Evolutionary conservation across 2,113 vertebrate genomes (phyloP).

Genomic region (Siniperca chuatsi): DNA sequence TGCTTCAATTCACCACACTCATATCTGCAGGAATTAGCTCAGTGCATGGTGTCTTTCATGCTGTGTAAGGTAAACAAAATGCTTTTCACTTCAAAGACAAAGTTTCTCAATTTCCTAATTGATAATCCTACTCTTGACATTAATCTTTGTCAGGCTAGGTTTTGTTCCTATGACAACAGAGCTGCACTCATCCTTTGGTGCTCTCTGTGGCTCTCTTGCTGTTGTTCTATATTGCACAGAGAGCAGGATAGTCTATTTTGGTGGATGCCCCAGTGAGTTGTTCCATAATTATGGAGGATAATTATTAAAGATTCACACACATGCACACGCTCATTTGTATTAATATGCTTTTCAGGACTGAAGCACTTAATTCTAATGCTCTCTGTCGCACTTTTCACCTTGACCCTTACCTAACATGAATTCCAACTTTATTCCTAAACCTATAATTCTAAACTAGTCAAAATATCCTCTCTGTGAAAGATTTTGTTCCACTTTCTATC

Average conservation of each 20-base stretch:
- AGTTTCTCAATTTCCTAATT: slow-evolving; percentile 69
- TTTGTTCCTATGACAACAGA: slow-evolving; percentile 73
- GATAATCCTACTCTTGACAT: slow-evolving; percentile 65
- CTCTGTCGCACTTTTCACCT: neutral
- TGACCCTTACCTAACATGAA: slow-evolving; percentile 21
- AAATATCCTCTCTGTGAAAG: slow-evolving; percentile 2
- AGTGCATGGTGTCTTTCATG: slow-evolving; percentile 35
- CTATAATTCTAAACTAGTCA: neutral
- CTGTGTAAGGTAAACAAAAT: slow-evolving; percentile 63
- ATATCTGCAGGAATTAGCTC: slow-evolving; percentile 41
- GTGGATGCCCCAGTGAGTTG: slow-evolving; percentile 35
- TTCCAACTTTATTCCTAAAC: slow-evolving; percentile 34
- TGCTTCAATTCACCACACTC: slow-evolving; percentile 38
- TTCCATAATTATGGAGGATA: slow-evolving; percentile 46
- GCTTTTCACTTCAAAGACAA: slow-evolving; percentile 72
- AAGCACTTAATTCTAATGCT: neutral
- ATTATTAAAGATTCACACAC: slow-evolving; percentile 39
- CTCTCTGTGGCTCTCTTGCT: slow-evolving; percentile 17
- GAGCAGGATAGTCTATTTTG: slow-evolving; percentile 50
- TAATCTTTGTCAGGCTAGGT: slow-evolving; percentile 21
- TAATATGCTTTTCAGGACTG: slow-evolving; percentile 39
- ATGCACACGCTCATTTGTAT: slow-evolving; percentile 16
- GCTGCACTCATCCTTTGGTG: slow-evolving; percentile 45
- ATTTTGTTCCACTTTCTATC: slow-evolving; percentile 24
- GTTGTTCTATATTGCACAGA: slow-evolving; percentile 18